phyloP scores from a whole-genome alignment of 2,113 vertebrate genomes.

The Colius striatus region DNA sequence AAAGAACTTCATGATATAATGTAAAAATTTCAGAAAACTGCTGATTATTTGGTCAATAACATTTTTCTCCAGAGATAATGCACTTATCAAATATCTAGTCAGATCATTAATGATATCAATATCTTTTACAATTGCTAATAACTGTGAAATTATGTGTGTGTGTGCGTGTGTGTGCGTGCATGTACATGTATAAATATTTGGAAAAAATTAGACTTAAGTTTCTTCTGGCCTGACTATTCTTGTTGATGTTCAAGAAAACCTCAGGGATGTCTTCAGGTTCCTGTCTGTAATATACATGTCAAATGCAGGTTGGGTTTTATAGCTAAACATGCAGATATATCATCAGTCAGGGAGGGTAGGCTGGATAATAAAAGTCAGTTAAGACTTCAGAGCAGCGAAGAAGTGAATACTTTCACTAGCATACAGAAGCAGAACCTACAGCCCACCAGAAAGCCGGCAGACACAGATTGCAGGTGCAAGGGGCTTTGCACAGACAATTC shows the following conservation, averaged over 20 bases:
- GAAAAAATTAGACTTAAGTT: neutral
- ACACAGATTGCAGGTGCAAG: rapidly evolving
- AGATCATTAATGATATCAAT: neutral
- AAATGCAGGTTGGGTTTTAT: neutral
- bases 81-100: neutral
- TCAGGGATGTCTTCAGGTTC: neutral
- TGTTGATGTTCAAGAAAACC: neutral
- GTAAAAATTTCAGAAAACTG: neutral
- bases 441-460: neutral
- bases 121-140: neutral
- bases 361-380: neutral
- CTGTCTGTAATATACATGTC: neutral
- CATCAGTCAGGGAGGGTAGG: neutral
- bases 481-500: neutral
- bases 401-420: neutral
- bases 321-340: neutral
- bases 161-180: rapidly evolving
- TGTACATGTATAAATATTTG: neutral
- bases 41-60: neutral
- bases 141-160: neutral
- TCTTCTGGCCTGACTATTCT: neutral
- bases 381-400: neutral
- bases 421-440: neutral
- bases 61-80: neutral
- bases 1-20: neutral